phyloP scores from a whole-genome alignment of 2,113 vertebrate genomes.

The Gavialis gangeticus region DNA sequence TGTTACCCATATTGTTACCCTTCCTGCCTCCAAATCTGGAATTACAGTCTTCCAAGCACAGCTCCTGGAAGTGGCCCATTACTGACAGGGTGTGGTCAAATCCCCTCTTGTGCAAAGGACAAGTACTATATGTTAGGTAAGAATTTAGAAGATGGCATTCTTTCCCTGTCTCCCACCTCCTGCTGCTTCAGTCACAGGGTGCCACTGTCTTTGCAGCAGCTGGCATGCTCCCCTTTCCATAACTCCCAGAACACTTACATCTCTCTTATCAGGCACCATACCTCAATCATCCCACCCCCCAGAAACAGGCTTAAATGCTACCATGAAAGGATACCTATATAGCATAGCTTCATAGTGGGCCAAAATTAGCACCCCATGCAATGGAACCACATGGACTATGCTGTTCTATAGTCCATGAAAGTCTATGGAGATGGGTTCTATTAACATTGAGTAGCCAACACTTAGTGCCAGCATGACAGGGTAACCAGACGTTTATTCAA shows the following conservation, averaged over 20 bases:
- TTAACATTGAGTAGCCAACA: neutral
- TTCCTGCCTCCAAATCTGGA: too few relatives aligned
- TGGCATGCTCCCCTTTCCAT: neutral
- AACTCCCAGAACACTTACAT: neutral
- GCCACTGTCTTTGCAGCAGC: neutral
- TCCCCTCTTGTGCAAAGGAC: neutral
- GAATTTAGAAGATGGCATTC: neutral
- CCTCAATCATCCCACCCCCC: neutral
- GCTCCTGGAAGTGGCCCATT: too few relatives aligned
- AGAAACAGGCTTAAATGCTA: neutral
- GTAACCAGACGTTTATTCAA: neutral
- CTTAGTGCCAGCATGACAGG: neutral
- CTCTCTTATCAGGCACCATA: neutral
- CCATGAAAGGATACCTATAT: neutral
- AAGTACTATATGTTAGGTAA: neutral
- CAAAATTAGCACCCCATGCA: neutral
- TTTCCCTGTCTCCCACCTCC: neutral
- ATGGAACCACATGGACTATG: neutral
- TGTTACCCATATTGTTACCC: too few relatives aligned
- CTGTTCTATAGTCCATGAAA: neutral
- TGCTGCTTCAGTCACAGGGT: neutral
- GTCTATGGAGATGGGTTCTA: neutral
- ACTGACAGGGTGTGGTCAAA: too few relatives aligned
- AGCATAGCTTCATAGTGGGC: neutral
- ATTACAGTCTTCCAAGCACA: too few relatives aligned